Percentiles rank a stretch among this genome's conserved stretches.
Evolutionary conservation across 2,113 vertebrate genomes (phyloP).

Genomic region (Shinisaurus crocodilurus): DNA sequence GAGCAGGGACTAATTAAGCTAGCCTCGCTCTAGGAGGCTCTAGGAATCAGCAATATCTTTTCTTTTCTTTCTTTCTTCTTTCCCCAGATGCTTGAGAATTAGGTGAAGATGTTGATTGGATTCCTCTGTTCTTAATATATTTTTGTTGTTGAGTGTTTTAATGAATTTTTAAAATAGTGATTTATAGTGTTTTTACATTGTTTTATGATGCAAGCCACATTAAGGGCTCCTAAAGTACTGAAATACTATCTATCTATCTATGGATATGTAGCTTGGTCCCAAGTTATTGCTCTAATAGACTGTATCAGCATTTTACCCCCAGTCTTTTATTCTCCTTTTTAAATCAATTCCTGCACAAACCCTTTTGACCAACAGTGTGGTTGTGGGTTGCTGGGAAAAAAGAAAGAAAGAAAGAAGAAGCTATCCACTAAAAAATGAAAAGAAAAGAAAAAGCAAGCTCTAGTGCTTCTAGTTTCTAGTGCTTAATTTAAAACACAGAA

Average conservation of each 20-base stretch:
- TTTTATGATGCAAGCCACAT: background rate
- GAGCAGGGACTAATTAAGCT: too few species aligned
- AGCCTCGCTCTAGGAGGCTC: background rate
- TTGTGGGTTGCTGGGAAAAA: too few species aligned
- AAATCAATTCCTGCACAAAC: background rate
- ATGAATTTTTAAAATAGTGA: background rate
- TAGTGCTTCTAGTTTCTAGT: background rate
- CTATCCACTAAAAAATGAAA: too few species aligned
- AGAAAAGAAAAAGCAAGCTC: too few species aligned
- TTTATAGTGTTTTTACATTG: background rate
- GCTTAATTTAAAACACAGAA: constrained; percentile 10
- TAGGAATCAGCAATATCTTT: background rate
- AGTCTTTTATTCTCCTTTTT: too few species aligned
- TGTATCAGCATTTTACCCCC: background rate
- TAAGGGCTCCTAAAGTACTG: background rate
- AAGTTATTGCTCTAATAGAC: background rate
- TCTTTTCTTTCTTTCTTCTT: background rate
- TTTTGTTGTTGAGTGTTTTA: background rate
- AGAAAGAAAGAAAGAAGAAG: too few species aligned
- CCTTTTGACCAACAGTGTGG: background rate
- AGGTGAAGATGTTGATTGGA: too few species aligned
- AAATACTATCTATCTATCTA: background rate
- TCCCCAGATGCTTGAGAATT: background rate
- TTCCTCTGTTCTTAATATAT: background rate
- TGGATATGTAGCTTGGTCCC: background rate